A percentile compares a stretch with the other conserved stretches of the same genome.
These are phyloP conservation scores for Erpetoichthys calabaricus DNA, from an alignment of 2,797 vertebrate genomes.

Conservation along the genomic window DNA sequence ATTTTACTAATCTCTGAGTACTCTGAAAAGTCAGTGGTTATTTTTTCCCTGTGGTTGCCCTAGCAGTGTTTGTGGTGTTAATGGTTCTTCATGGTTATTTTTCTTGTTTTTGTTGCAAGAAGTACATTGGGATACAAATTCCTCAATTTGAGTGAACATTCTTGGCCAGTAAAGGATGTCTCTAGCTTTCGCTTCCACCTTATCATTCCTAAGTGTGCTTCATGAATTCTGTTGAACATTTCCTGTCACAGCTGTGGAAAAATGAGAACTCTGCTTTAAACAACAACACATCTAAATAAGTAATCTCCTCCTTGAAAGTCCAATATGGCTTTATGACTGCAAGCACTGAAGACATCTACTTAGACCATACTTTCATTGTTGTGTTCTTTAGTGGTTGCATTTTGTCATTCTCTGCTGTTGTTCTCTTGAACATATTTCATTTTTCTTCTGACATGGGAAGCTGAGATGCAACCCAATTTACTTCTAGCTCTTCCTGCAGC, in stretches of 20 bases:
- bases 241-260: background rate
- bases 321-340: conserved; percentile 4
- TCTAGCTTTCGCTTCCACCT: conserved; percentile 13
- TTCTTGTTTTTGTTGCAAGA: conserved; percentile 1
- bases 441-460: background rate
- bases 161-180: conserved; percentile 10
- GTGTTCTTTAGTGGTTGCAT: conserved; percentile 10
- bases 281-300: background rate
- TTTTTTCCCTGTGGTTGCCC: conserved; percentile 9
- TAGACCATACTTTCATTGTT: background rate
- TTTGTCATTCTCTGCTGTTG: conserved; percentile 7
- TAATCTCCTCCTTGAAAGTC: conserved; percentile 9
- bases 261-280: conserved; percentile 5
- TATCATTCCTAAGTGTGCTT: conserved; percentile 12
- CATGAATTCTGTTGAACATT: conserved; percentile 3
- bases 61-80: conserved; percentile 4
- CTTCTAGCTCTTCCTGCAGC: background rate
- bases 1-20: conserved; percentile 11
- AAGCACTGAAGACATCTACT: background rate
- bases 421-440: conserved; percentile 1
- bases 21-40: conserved; percentile 10
- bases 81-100: conserved; percentile 9
- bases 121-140: conserved; percentile 7
- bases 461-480: background rate
- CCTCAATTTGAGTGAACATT: conserved; percentile 11